Base-by-base conservation (phyloP, 2,113 vertebrate species). In the Taurulus bubalis region DNA sequence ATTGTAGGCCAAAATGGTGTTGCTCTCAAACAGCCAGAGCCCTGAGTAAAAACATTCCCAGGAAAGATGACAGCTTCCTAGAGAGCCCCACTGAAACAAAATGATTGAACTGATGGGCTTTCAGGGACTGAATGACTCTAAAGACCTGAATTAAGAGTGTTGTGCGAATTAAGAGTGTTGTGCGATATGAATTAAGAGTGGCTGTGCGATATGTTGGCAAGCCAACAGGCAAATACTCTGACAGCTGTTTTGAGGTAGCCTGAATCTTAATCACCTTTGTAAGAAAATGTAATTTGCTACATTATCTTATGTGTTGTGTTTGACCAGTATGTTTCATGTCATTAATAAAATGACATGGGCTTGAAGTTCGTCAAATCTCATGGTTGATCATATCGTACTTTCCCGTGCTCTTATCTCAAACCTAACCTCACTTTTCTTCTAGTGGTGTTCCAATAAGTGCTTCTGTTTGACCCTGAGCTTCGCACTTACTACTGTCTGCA, bases 21-120 rank as follows among this genome's bases (percentile, higher is more conserved):
- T 75, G 15, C 18, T 74, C n/a, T 62, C 24, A n/a, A 10, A 45
- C 53, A 80, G 55, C 56, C 38, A 56, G 51, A 66, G 34, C 63
- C 24, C 15, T 56, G 20, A 85, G 69, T 69, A 38, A 72, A 55
- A 60, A 8, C 65, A 56, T 5, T 60, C 22, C 15, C n/a, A 1
- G 6, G 9, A 69, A 32, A 36, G 49, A 58, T 38, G 24, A 6
- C 53, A 32, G 69, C 34, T 58, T 77, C 26, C 68, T 8, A 55
- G 14, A 71, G 32, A 71, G 12, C 32, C 10, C 2, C 14, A 28
- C 12, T 51, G 5, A 38, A 66, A 73, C 11, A 63, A 24, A 6
- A 30, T 28, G 15, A n/a, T 26, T 38, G 14, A 55, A 53, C 11
- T 49, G 26, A 49, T 68, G 12, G n/a, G 40, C 16, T 62, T 71